phyloP scores from a whole-genome alignment of 2,797 vertebrate species.

The Sebastes vulpes region DNA sequence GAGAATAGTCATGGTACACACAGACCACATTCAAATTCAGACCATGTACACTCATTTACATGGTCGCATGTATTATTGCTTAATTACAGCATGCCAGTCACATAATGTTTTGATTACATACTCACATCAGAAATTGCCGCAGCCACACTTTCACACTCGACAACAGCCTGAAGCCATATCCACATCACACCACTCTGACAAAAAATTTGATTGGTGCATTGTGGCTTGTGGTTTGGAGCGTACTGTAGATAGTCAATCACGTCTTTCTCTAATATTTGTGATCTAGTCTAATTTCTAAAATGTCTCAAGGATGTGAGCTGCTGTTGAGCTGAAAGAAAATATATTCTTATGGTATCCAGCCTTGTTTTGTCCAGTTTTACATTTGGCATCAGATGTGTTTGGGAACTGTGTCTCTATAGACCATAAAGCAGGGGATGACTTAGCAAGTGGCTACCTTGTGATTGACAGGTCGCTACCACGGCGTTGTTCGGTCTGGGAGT shows the following conservation, averaged over 20 bases:
- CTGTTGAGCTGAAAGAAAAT: not conserved
- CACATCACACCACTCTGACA: constrained; percentile 22
- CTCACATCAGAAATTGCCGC: constrained; percentile 36
- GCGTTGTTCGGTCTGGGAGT: no score
- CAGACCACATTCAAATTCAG: constrained; percentile 29
- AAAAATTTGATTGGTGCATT: constrained; percentile 4
- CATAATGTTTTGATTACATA: constrained; percentile 51
- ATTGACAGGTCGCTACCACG: no score
- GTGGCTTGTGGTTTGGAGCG: constrained; percentile 10
- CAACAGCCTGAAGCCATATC: constrained; percentile 25
- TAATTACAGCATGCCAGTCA: constrained; percentile 58
- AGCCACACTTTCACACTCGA: constrained; percentile 24
- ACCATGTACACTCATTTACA: constrained; percentile 17
- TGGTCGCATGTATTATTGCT: constrained; percentile 20
- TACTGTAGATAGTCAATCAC: constrained; percentile 1
- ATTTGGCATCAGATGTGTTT: not conserved
- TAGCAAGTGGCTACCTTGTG: no score
- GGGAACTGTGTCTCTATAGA: not conserved
- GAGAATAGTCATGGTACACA: constrained; percentile 1
- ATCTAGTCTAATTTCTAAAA: not conserved
- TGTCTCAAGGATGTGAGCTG: not conserved
- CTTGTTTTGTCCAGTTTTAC: not conserved
- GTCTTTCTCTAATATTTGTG: constrained; percentile 10
- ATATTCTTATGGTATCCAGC: not conserved
- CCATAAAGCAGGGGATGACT: no score